Evolutionary conservation across 2,797 vertebrate species (phyloP).

Genomic region (Sebastes nivosus): DNA sequence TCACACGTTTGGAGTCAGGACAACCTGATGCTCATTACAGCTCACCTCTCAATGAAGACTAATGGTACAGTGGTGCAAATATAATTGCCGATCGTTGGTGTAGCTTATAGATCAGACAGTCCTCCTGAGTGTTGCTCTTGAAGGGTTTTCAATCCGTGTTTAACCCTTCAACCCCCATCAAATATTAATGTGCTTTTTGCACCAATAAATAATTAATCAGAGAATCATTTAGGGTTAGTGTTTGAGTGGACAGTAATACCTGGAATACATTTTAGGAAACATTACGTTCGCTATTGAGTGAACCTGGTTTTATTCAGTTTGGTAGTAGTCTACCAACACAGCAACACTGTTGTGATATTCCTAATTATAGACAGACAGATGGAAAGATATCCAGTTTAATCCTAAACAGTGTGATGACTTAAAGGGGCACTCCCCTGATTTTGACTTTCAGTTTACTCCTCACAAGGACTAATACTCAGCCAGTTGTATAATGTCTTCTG

Average conservation of each 20-base stretch:
- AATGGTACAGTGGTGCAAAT: conserved; percentile 19
- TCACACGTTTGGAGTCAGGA: neutral
- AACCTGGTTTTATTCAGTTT: neutral
- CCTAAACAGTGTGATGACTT: neutral
- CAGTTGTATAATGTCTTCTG: neutral
- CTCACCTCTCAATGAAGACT: conserved; percentile 35
- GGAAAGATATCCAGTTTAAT: neutral
- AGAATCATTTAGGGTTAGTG: neutral
- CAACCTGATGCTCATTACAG: conserved; percentile 30
- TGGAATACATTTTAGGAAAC: neutral
- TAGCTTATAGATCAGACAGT: conserved; percentile 15
- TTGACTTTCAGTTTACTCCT: neutral
- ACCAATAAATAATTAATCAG: neutral
- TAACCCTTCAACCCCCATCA: conserved; percentile 27
- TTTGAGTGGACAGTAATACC: neutral
- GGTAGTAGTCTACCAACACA: neutral
- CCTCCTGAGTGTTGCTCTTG: conserved; percentile 25
- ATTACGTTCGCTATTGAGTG: neutral
- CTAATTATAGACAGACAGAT: neutral
- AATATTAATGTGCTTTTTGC: conserved; percentile 28
- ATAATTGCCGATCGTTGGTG: conserved; percentile 24
- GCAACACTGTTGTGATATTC: neutral
- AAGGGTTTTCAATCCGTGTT: conserved; percentile 35
- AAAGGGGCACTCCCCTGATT: neutral
- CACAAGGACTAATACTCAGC: neutral